A percentile compares a stretch with the other conserved stretches of the same genome.
Conservation (phyloP, 2,888 invertebrate genomes). For the Emesis castigata region DNA sequence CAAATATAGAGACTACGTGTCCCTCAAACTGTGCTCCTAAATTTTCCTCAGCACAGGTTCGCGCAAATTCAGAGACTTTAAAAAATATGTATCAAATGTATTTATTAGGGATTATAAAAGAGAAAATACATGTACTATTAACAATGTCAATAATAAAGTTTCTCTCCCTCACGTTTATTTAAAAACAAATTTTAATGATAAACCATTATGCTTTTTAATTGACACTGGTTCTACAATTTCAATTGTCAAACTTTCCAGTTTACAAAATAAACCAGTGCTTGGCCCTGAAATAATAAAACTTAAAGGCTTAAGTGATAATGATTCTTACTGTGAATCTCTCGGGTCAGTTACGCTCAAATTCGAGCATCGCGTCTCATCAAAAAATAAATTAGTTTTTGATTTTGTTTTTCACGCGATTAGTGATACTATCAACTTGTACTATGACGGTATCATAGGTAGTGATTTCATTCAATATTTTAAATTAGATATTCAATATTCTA, state of each 20-base stretch:
- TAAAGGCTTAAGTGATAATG: background rate
- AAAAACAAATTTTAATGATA: background rate
- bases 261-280: background rate
- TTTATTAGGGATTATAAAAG: too few species aligned
- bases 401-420: background rate
- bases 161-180: background rate
- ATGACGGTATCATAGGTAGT: constrained; percentile 12
- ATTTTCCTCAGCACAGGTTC: background rate
- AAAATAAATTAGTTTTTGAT: background rate
- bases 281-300: too few species aligned
- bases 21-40: background rate
- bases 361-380: background rate
- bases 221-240: constrained; percentile 5
- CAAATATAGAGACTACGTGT: too few species aligned
- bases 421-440: background rate
- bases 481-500: background rate
- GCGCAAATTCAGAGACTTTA: background rate
- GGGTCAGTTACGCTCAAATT: background rate
- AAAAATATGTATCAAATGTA: too few species aligned
- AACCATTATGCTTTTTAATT: constrained; percentile 2
- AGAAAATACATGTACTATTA: background rate
- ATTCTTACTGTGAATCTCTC: background rate
- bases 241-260: background rate
- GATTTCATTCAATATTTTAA: constrained; percentile 1
- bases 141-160: background rate